Base-by-base conservation (phyloP, 2,113 vertebrate genomes). In the Bettongia penicillata region DNA sequence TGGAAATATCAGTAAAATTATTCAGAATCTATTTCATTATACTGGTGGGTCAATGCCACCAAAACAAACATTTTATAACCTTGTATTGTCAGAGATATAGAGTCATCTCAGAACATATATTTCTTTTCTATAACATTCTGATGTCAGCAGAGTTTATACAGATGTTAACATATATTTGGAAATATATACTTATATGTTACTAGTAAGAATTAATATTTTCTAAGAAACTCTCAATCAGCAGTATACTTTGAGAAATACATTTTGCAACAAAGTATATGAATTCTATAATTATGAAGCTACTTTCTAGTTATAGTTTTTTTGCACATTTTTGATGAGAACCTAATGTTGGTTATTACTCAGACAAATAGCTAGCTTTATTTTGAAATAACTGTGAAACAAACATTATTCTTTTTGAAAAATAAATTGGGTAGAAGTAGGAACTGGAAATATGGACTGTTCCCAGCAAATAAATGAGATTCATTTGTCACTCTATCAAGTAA, bases 281-380 rank as follows among this genome's bases (percentile, higher is more conserved):
- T 96, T 93, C 95, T 93, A 37, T 47, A 96, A 94, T 19, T 92
- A 3, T 93, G 48, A 97, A 94, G 24, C 31, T 3, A n/a, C 91
- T 96, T 96, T 93, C 43, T 84, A 43, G 91, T n/a, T 94, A 91
- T 84, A 93, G 94, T 2, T 51, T 93, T 94, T 93, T 23, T 10
- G 50, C 52, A 91, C 89, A 37, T 61, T 91, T 51, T 94, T 95
- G 96, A 96, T 91, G 47, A 68, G 93, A 49, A 10, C 0, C 61
- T 91, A 28, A 91, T 94, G 89, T 77, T 47, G 3, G 93, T 92
- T 16, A 53, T 92, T 96, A 90, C 94, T 93, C 10, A 97, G 93
- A 92, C 92, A 89, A 94, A 94, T 95, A 93, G 89, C 28, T 52
- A 92, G 68, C 19, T 90, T 94, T 90, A 93, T 91, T 51, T 92